A percentile compares a stretch with the other conserved stretches of the same genome.
phyloP scores from a whole-genome alignment of 2,113 vertebrate species.

The Sturnira hondurensis region DNA sequence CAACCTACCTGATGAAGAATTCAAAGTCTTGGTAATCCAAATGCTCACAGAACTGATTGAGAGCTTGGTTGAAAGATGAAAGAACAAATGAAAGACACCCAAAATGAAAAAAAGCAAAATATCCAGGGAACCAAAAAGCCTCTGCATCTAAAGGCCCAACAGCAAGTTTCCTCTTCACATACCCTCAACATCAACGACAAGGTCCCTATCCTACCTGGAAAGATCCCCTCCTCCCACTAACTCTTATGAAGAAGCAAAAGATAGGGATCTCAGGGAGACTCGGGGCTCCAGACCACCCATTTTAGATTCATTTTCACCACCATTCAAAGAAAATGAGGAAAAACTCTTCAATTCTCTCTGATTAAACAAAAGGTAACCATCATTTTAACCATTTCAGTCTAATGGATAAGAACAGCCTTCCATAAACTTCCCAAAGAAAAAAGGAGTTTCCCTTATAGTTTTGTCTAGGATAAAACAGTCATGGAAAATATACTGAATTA shows the following conservation, averaged over 20 bases:
- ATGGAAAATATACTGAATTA: background rate
- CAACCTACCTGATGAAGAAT: too few species aligned
- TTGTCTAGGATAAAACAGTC: background rate
- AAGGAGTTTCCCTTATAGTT: background rate
- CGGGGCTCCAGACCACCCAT: background rate
- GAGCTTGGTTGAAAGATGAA: too few species aligned
- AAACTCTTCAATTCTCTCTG: background rate
- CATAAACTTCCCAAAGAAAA: background rate
- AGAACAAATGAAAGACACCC: too few species aligned
- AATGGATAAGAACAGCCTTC: background rate
- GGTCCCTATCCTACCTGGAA: background rate
- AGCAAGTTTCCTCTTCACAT: background rate
- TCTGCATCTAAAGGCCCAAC: background rate
- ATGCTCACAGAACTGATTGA: too few species aligned
- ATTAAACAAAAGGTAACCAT: background rate
- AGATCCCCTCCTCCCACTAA: background rate
- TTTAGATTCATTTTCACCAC: background rate
- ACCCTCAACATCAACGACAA: background rate
- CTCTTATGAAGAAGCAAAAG: background rate
- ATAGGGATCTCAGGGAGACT: background rate
- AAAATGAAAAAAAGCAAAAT: too few species aligned
- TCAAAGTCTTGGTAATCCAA: too few species aligned
- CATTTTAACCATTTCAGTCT: background rate
- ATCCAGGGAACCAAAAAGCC: background rate
- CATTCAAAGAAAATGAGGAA: background rate